phyloP scores from a whole-genome alignment of 2,113 vertebrate species.

The Noturus placidus region DNA sequence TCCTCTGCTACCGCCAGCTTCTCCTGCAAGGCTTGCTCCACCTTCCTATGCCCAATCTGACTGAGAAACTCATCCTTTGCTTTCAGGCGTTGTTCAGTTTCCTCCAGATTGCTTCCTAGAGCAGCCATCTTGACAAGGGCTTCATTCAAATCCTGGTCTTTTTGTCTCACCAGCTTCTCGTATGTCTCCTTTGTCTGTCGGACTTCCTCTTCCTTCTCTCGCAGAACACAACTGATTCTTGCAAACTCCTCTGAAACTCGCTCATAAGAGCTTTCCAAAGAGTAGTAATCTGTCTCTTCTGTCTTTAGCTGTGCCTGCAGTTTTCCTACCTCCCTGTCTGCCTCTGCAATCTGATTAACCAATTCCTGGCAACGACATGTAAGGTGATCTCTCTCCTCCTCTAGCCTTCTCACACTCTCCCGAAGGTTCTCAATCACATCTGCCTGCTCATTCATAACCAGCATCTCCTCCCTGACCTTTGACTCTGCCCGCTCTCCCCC shows the following conservation, averaged over 20 bases:
- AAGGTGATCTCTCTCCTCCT: constrained; percentile 81
- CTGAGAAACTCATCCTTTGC: constrained; percentile 81
- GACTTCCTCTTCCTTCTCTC: constrained; percentile 88
- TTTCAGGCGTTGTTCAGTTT: constrained; percentile 82
- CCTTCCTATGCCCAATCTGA: constrained; percentile 66
- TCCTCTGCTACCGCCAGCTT: constrained; percentile 71
- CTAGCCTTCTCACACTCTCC: constrained; percentile 79
- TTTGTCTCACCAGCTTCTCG: constrained; percentile 79
- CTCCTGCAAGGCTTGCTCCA: constrained; percentile 70
- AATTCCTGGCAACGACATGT: constrained; percentile 87
- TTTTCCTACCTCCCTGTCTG: constrained; percentile 80
- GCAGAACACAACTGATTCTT: constrained; percentile 77
- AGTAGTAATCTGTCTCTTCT: constrained; percentile 81
- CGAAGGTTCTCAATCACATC: constrained; percentile 79
- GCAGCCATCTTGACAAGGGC: constrained; percentile 85
- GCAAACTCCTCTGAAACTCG: constrained; percentile 82
- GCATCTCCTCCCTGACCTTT: constrained; percentile 77
- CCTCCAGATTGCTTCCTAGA: constrained; percentile 84
- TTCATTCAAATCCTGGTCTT: constrained; percentile 85
- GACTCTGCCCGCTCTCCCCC: constrained; percentile 71
- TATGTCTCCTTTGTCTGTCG: constrained; percentile 82
- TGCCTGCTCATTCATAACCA: constrained; percentile 77
- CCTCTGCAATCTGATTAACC: constrained; percentile 80
- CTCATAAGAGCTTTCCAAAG: constrained; percentile 79
- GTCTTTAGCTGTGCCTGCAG: constrained; percentile 78